phyloP scores from a whole-genome alignment of 92 coral and sea anemone genomes.

The Desmophyllum pertusum region DNA sequence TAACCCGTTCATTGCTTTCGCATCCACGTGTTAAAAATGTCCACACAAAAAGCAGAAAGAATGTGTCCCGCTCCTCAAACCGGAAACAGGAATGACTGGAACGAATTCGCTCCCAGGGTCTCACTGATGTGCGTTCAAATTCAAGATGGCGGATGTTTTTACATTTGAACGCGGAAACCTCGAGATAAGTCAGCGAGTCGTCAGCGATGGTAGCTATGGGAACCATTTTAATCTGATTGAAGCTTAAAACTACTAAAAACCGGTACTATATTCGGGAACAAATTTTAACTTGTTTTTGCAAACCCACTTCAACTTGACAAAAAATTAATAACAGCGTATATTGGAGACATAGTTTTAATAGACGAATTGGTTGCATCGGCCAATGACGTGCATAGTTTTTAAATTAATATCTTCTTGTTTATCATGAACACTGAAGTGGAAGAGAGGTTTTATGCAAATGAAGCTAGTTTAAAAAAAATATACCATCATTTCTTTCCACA shows the following conservation, averaged over 20 bases:
- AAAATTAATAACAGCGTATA: neutral
- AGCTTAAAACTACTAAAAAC: neutral
- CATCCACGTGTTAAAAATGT: too few relatives aligned
- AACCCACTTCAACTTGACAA: neutral
- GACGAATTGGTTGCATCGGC: neutral
- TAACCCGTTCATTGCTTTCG: too few relatives aligned
- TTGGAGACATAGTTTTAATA: neutral
- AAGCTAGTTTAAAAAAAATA: too few relatives aligned
- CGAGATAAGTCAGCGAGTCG: too few relatives aligned
- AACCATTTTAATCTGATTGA: neutral
- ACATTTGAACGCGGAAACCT: too few relatives aligned
- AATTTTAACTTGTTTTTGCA: neutral
- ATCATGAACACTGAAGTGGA: neutral
- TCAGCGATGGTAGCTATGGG: neutral
- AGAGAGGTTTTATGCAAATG: neutral
- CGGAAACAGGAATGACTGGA: neutral
- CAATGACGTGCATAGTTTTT: neutral
- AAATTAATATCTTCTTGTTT: neutral
- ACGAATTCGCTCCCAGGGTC: too few relatives aligned
- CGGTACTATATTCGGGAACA: neutral
- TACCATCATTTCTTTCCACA: too few relatives aligned
- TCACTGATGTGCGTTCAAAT: too few relatives aligned
- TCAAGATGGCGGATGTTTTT: neutral
- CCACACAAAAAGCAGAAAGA: too few relatives aligned
- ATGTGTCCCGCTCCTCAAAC: too few relatives aligned